These are phyloP conservation scores for Nomada goodeniana DNA, from an alignment of 2,888 invertebrate genomes.

Conservation along the genomic window DNA sequence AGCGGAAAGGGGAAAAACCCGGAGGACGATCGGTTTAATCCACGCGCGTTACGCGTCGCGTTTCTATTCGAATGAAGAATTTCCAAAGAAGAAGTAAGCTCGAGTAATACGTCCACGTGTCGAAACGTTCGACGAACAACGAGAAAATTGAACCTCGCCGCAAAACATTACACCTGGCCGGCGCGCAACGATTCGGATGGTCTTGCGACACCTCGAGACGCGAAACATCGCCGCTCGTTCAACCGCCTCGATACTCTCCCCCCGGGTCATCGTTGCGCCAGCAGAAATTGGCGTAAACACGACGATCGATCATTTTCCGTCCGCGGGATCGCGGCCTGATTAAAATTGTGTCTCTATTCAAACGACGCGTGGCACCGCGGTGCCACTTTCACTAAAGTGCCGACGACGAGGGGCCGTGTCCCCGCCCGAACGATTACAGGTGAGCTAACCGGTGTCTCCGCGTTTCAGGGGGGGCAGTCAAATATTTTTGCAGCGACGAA, in stretches of 20 bases:
- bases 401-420: conserved; percentile 40
- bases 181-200: background rate
- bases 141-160: too few relatives aligned
- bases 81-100: too few relatives aligned
- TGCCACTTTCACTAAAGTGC: conserved; percentile 68
- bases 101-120: too few relatives aligned
- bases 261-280: background rate
- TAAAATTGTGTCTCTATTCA: conserved; percentile 47
- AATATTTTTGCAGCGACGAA: conserved; percentile 33
- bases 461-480: conserved; percentile 24
- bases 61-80: too few relatives aligned
- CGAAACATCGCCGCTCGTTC: background rate
- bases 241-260: background rate
- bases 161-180: too few relatives aligned
- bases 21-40: background rate
- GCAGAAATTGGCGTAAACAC: background rate
- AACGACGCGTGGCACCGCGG: conserved; percentile 44
- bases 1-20: background rate
- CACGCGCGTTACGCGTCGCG: too few relatives aligned
- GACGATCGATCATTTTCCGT: conserved; percentile 13
- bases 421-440: conserved; percentile 43
- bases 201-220: conserved; percentile 2
- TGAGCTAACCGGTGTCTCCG: conserved; percentile 52
- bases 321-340: conserved; percentile 25
- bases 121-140: too few relatives aligned